A percentile compares a stretch with the other conserved stretches of the same genome.
Evolutionary conservation across 2,113 vertebrate species (phyloP).

Genomic region (Clarias magur): DNA sequence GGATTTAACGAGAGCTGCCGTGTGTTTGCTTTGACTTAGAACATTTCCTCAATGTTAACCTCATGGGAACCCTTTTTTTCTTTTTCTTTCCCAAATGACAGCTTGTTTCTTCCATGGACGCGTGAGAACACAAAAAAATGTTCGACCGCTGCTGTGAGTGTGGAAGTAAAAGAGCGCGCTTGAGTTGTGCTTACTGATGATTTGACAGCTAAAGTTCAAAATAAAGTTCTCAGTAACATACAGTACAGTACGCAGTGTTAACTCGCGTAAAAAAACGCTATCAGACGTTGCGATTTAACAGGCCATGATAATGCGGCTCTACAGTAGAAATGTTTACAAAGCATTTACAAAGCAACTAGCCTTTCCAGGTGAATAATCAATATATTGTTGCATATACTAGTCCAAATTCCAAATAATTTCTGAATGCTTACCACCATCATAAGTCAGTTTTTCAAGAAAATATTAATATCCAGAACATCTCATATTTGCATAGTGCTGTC

Average conservation of each 20-base stretch:
- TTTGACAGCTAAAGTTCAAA: background rate
- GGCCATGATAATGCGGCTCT: slow-evolving; percentile 8
- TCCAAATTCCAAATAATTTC: too few relatives aligned
- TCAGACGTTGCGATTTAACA: background rate
- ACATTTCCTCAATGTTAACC: slow-evolving; percentile 30
- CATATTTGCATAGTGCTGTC: background rate
- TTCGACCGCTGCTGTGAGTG: slow-evolving; percentile 59
- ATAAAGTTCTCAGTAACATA: background rate
- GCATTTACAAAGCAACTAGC: background rate
- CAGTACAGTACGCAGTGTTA: too few relatives aligned
- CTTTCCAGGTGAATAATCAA: background rate
- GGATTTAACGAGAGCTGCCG: slow-evolving; percentile 41
- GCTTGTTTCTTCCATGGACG: slow-evolving; percentile 60
- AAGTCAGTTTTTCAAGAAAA: background rate
- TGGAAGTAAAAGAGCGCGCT: slow-evolving; percentile 11
- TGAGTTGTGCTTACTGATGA: background rate
- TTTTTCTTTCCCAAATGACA: slow-evolving; percentile 56
- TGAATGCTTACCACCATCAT: background rate
- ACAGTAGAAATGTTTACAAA: slow-evolving; percentile 19
- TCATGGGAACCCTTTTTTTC: slow-evolving; percentile 28
- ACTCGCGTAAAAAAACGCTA: too few relatives aligned
- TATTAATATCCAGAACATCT: background rate
- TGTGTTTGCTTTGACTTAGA: slow-evolving; percentile 50
- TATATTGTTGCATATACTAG: background rate
- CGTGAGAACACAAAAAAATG: slow-evolving; percentile 64